These are phyloP conservation scores for Progne subis DNA, from an alignment of 2,113 vertebrate genomes.

Conservation along the genomic window DNA sequence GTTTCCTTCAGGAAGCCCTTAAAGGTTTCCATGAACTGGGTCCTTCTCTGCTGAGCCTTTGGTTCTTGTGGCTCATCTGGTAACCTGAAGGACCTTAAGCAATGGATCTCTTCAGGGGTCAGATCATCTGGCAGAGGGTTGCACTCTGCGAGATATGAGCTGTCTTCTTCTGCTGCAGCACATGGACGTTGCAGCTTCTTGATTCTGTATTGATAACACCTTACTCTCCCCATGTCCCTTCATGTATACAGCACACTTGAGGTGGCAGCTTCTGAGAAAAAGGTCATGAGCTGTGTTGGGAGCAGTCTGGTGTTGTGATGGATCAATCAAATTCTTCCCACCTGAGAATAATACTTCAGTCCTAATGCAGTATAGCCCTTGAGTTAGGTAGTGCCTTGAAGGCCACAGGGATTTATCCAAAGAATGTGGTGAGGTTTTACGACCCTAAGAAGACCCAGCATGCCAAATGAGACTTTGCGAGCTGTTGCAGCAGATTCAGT, in stretches of 20 bases:
- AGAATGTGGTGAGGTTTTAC: neutral
- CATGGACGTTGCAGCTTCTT: accelerated
- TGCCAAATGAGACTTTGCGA: neutral
- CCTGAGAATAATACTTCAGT: neutral
- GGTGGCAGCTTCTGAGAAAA: neutral
- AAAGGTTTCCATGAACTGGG: neutral
- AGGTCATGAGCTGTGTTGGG: neutral
- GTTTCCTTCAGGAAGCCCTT: neutral
- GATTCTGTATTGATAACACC: neutral
- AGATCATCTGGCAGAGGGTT: neutral
- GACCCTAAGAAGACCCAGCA: neutral
- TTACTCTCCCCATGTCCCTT: neutral
- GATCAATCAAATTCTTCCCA: neutral
- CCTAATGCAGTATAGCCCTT: neutral
- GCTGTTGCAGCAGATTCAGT: neutral
- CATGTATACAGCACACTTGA: neutral
- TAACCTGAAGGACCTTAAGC: neutral
- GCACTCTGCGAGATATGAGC: neutral
- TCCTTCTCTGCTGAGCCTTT: neutral
- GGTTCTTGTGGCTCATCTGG: neutral
- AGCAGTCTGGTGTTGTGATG: neutral
- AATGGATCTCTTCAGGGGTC: neutral
- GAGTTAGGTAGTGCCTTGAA: neutral
- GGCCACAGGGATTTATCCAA: neutral
- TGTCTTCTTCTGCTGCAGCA: neutral